Evolutionary conservation across 35 echinoderm and acorn worm genomes (phyloP).

Genomic region (Acanthaster planci): DNA sequence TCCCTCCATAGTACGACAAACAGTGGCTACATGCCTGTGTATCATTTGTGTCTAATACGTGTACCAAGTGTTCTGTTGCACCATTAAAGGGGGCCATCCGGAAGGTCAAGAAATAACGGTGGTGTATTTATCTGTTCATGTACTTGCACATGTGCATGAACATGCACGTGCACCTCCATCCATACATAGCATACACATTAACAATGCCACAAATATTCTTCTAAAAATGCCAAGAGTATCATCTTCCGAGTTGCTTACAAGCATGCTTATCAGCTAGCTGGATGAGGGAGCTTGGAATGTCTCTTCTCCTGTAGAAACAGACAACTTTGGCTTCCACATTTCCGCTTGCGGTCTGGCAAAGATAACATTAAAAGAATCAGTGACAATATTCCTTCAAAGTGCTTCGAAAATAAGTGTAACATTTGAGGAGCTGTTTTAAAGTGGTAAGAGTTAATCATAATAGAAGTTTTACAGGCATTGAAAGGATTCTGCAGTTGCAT

Average conservation of each 20-base stretch:
- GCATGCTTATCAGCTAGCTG: slow-evolving; percentile 99
- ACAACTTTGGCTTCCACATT: slow-evolving; percentile 99
- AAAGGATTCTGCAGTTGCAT: not conserved
- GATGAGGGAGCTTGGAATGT: slow-evolving; percentile 97
- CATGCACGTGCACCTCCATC: no score
- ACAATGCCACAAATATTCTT: not conserved
- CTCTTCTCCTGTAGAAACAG: slow-evolving; percentile 93
- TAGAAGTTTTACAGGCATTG: not conserved
- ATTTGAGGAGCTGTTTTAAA: not conserved
- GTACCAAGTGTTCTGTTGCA: no score
- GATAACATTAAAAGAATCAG: not conserved
- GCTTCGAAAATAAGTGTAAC: not conserved
- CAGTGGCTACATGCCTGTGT: no score
- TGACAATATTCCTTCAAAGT: not conserved
- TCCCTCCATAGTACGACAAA: no score
- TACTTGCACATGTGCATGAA: no score
- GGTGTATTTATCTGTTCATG: no score
- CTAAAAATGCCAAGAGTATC: not conserved
- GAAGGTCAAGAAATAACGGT: no score
- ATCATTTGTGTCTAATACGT: no score
- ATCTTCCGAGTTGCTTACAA: slow-evolving; percentile 63
- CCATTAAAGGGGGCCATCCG: no score
- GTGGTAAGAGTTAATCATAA: not conserved
- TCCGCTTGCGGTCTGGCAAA: slow-evolving; percentile 87
- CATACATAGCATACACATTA: no score